Conservation (phyloP, 1,140 invertebrate genomes). For the Temnothorax nylanderi region DNA sequence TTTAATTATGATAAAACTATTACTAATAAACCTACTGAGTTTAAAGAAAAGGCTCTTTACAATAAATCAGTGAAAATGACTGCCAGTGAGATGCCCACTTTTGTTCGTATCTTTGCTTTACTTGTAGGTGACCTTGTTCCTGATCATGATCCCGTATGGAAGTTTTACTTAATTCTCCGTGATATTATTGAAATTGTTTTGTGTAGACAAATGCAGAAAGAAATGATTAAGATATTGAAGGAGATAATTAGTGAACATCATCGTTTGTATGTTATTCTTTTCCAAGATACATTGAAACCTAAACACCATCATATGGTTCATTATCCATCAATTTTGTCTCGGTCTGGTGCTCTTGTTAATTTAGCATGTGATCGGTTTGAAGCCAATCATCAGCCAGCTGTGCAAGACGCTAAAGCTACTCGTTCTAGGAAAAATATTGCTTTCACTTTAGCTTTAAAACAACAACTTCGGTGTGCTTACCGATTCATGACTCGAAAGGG, state of each 20-base stretch:
- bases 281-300: neutral
- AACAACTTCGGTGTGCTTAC: slow-evolving; percentile 11
- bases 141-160: neutral
- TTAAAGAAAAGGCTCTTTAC: neutral
- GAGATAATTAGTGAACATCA: neutral
- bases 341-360: neutral
- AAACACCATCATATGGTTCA: neutral
- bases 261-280: neutral
- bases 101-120: slow-evolving; percentile 1
- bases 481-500: neutral
- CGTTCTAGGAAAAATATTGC: neutral
- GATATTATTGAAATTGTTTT: neutral
- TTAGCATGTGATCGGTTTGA: neutral
- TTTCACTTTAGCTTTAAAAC: neutral
- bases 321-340: neutral
- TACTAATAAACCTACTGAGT: neutral
- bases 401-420: neutral
- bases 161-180: neutral
- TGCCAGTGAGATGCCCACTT: neutral
- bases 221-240: neutral
- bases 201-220: neutral
- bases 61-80: neutral
- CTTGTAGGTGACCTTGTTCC: neutral
- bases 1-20: neutral
- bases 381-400: neutral